A percentile compares a stretch with the other conserved stretches of the same genome.
Conservation (phyloP, 2,113 vertebrate species). For the Alexandromys fortis region DNA sequence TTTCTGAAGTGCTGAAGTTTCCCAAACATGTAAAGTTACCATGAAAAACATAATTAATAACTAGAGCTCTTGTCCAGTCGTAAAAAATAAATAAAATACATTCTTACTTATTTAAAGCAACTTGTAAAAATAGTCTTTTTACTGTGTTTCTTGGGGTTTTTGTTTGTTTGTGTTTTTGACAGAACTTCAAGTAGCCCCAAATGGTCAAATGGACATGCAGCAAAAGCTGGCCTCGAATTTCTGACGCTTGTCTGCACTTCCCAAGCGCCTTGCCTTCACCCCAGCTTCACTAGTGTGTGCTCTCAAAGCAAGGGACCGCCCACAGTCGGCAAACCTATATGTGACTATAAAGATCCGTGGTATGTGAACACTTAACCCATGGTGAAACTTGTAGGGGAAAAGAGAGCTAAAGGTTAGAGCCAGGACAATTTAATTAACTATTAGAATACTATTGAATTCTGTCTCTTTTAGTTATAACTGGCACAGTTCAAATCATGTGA, state of each 20-base stretch:
- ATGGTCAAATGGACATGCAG: not conserved
- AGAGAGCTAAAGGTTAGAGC: not conserved
- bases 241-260: not conserved
- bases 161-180: not conserved
- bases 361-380: not conserved
- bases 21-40: not conserved
- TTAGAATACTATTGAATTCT: not conserved
- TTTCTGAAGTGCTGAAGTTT: not conserved
- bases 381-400: not conserved
- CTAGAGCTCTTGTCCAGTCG: not conserved
- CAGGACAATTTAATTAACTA: not conserved
- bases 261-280: not conserved
- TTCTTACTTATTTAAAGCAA: not conserved
- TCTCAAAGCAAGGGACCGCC: not conserved
- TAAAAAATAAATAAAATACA: not conserved
- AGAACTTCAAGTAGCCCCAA: not conserved
- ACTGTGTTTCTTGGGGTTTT: not conserved
- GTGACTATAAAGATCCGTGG: not conserved
- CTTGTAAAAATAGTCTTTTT: not conserved
- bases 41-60: not conserved
- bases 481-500: not conserved
- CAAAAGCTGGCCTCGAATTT: not conserved
- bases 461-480: not conserved
- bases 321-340: not conserved
- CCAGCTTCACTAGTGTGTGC: not conserved